Conservation (phyloP, 2,888 invertebrate species). For the Rotaria macrura region DNA sequence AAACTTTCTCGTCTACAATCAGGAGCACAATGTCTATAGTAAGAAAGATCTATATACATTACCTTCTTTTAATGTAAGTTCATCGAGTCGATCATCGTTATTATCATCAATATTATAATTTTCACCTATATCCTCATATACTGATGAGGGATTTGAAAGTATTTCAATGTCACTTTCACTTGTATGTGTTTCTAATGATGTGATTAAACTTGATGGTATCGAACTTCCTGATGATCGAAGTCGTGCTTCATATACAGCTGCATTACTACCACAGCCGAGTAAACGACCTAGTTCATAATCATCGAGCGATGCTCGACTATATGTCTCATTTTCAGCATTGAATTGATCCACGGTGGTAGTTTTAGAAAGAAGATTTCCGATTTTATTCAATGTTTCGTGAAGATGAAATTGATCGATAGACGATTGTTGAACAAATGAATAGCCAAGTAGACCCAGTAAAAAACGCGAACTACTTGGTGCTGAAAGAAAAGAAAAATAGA, state of each 20-base stretch:
- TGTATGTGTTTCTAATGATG: not conserved
- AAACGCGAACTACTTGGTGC: not conserved
- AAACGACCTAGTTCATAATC: constrained; percentile 59
- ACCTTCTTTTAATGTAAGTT: no score
- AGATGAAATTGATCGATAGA: not conserved
- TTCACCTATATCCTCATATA: not conserved
- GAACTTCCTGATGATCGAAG: not conserved
- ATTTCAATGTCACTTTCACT: not conserved
- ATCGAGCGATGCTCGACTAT: not conserved
- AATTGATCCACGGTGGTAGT: constrained; percentile 20
- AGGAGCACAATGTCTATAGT: no score
- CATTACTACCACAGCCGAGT: constrained; percentile 70
- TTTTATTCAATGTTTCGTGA: not conserved
- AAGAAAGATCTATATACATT: no score
- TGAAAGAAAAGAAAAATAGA: not conserved
- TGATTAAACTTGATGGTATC: not conserved
- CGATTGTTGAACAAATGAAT: not conserved
- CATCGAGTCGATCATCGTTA: not conserved
- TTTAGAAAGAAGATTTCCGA: not conserved
- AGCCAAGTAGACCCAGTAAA: not conserved
- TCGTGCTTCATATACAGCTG: constrained; percentile 65
- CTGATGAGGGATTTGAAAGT: not conserved
- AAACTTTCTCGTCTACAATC: no score
- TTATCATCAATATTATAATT: not conserved
- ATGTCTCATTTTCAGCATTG: not conserved